These are phyloP conservation scores for Dermolepida albohirtum DNA, from an alignment of 2,888 invertebrate species.

Conservation along the genomic window DNA sequence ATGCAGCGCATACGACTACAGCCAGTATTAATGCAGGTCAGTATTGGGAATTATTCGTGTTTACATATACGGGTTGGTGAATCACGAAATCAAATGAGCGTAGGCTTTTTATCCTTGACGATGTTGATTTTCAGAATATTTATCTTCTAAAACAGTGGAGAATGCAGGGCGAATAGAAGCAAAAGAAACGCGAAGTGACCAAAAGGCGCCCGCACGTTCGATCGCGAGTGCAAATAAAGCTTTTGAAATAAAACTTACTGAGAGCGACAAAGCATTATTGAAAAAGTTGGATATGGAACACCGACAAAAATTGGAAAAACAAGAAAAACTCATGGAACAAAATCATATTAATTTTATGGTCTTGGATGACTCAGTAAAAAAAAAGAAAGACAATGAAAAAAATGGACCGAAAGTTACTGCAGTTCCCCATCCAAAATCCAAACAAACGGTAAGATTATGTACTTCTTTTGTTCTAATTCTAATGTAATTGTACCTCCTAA, in stretches of 20 bases:
- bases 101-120: constrained; percentile 21
- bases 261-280: constrained; percentile 66
- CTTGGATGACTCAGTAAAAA: constrained; percentile 15
- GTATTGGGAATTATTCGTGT: constrained; percentile 12
- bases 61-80: constrained; percentile 17
- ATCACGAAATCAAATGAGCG: constrained; percentile 11
- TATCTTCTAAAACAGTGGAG: constrained; percentile 24
- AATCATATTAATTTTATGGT: constrained; percentile 5
- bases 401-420: constrained; percentile 45
- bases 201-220: constrained; percentile 14
- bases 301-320: constrained; percentile 57
- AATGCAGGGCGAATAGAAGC: constrained; percentile 14
- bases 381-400: constrained; percentile 33
- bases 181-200: constrained; percentile 17
- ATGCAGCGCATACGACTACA: constrained; percentile 48
- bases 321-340: constrained; percentile 40
- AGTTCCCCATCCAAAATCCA: constrained; percentile 58
- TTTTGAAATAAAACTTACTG: constrained; percentile 66
- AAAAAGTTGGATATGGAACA: constrained; percentile 68
- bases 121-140: constrained; percentile 34
- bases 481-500: too few relatives aligned
- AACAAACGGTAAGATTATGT: constrained; percentile 54
- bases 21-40: constrained; percentile 29
- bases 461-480: too few relatives aligned
- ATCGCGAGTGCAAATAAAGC: constrained; percentile 18